Conservation (phyloP, 2,888 invertebrate species). For the Rhingia campestris region DNA sequence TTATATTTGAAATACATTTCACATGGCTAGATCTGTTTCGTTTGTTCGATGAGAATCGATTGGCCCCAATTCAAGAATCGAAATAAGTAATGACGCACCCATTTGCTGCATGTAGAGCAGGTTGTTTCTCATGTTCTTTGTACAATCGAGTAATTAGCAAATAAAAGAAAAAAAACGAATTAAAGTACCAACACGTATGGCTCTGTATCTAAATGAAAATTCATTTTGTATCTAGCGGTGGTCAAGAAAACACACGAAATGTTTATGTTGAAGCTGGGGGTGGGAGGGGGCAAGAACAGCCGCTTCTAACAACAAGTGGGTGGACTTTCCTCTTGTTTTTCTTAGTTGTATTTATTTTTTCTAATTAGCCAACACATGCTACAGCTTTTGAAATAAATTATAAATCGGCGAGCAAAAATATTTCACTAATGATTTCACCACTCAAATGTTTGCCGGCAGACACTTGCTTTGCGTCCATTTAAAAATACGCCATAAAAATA, state of each 20-base stretch:
- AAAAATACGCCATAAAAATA: conserved; percentile 27
- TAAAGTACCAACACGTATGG: background rate
- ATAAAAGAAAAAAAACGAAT: conserved; percentile 2
- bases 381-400: conserved; percentile 23
- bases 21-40: conserved; percentile 31
- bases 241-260: conserved; percentile 38
- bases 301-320: conserved; percentile 69
- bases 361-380: conserved; percentile 61
- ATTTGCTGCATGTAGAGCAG: conserved; percentile 46
- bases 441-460: conserved; percentile 66
- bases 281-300: background rate
- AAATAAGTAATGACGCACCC: conserved; percentile 68
- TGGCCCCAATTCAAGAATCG: conserved; percentile 67
- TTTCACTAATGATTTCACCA: conserved; percentile 70
- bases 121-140: conserved; percentile 56
- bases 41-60: conserved; percentile 61
- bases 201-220: conserved; percentile 5
- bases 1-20: conserved; percentile 32
- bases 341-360: conserved; percentile 25
- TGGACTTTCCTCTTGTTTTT: conserved; percentile 42
- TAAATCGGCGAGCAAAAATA: conserved; percentile 49
- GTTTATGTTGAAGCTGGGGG: conserved; percentile 30
- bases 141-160: conserved; percentile 46
- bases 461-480: conserved; percentile 63
- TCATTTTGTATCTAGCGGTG: conserved; percentile 13